These are phyloP conservation scores for Arion vulgaris DNA, from an alignment of 1,140 invertebrate species.

Conservation along the genomic window DNA sequence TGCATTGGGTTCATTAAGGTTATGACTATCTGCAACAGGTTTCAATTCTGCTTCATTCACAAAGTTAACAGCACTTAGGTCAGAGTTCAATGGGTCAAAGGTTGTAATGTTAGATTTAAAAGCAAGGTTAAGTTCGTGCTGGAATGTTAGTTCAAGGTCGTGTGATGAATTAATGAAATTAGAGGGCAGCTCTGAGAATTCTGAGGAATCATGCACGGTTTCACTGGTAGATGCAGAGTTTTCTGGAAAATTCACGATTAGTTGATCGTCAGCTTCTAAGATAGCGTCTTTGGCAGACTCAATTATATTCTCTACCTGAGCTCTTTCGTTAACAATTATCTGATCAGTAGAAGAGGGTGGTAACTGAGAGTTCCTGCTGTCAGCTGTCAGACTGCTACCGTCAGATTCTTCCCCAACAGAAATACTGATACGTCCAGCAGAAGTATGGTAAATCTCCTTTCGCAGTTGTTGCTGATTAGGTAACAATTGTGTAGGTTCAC, in stretches of 20 bases:
- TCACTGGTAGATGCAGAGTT: background rate
- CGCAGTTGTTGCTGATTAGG: background rate
- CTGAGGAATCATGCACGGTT: background rate
- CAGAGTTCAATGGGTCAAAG: background rate
- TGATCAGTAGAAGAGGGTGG: background rate
- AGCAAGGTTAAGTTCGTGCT: background rate
- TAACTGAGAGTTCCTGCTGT: background rate
- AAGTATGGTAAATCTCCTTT: constrained; percentile 58
- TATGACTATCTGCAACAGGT: background rate
- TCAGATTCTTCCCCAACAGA: constrained; percentile 36
- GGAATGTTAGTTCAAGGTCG: background rate
- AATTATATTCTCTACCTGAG: constrained; percentile 45
- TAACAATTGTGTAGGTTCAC: background rate
- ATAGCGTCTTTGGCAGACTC: constrained; percentile 27
- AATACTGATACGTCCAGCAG: constrained; percentile 59
- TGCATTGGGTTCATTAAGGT: background rate
- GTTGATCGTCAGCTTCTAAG: constrained; percentile 2
- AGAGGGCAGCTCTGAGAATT: background rate
- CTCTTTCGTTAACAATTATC: background rate
- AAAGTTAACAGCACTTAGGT: background rate
- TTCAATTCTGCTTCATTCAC: background rate
- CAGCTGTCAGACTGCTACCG: background rate
- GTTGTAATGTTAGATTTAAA: background rate
- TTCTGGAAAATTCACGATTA: background rate
- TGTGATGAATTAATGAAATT: background rate